Conservation (phyloP, 2,113 vertebrate genomes). For the Brachionichthys hirsutus region DNA sequence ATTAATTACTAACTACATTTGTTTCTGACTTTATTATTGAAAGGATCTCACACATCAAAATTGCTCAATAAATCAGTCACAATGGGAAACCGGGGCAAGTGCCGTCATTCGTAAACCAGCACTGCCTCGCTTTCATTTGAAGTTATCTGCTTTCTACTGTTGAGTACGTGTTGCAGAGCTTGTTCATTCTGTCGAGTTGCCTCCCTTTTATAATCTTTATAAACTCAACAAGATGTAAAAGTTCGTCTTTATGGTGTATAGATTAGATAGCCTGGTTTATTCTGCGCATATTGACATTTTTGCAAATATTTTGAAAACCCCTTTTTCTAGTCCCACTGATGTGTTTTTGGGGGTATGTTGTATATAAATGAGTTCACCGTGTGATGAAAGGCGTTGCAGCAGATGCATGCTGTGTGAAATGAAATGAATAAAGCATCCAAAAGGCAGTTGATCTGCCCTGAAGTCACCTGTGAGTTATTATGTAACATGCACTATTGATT, state of each 20-base stretch:
- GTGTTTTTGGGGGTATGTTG: too few species aligned
- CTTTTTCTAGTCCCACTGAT: too few species aligned
- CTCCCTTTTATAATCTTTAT: too few species aligned
- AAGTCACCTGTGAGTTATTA: constrained; percentile 12
- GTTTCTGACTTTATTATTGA: too few species aligned
- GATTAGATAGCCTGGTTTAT: neutral
- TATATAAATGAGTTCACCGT: neutral
- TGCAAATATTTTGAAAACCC: too few species aligned
- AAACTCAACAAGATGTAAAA: too few species aligned
- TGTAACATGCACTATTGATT: neutral
- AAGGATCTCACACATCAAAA: neutral
- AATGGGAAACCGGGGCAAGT: neutral
- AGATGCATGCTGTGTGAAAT: constrained; percentile 12
- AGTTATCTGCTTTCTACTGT: too few species aligned
- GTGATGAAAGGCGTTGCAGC: neutral
- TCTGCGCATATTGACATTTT: neutral
- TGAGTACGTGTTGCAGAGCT: too few species aligned
- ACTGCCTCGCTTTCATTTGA: neutral
- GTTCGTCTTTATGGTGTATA: neutral
- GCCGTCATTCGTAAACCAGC: neutral
- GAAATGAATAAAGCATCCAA: constrained; percentile 18
- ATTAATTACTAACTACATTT: neutral
- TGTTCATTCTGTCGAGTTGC: too few species aligned
- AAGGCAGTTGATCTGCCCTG: neutral
- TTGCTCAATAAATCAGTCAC: neutral